A percentile compares a stretch with the other conserved stretches of the same genome.
Evolutionary conservation across 2,888 invertebrate genomes (phyloP).

Genomic region (Protodeltote pygarga): DNA sequence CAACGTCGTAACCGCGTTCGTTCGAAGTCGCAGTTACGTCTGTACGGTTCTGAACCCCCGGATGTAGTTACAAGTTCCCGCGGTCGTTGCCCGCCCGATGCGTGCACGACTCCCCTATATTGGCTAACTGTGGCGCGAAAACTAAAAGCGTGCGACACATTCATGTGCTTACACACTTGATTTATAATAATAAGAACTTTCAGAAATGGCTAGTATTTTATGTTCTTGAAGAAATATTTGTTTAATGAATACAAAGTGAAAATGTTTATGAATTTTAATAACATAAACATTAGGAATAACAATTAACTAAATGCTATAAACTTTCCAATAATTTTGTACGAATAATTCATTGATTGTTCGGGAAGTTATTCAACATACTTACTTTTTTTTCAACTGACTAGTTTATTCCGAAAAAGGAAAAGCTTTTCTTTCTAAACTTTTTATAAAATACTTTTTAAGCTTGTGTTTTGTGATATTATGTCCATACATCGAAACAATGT

Average conservation of each 20-base stretch:
- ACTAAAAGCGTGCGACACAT: constrained; percentile 57
- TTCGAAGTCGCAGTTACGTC: constrained; percentile 63
- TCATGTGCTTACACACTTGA: constrained; percentile 32
- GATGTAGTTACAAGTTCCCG: constrained; percentile 86
- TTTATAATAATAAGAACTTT: constrained; percentile 19
- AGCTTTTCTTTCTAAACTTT: too few relatives aligned
- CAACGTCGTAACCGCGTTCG: constrained; percentile 58
- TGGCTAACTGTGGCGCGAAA: constrained; percentile 76
- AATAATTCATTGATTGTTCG: too few relatives aligned
- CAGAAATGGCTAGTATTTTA: constrained; percentile 8
- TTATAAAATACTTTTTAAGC: too few relatives aligned
- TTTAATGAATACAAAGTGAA: background rate
- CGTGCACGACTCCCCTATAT: constrained; percentile 81
- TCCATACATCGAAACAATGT: too few relatives aligned
- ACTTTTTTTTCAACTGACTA: too few relatives aligned
- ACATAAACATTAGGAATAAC: too few relatives aligned
- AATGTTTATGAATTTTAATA: too few relatives aligned
- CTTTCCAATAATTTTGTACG: too few relatives aligned
- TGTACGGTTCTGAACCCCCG: constrained; percentile 62
- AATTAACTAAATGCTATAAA: too few relatives aligned
- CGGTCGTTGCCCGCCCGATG: constrained; percentile 83
- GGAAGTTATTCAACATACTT: too few relatives aligned
- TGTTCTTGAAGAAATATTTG: background rate
- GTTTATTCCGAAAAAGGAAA: too few relatives aligned
- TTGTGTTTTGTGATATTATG: too few relatives aligned